These are phyloP conservation scores for Manduca sexta DNA, from an alignment of 1,140 invertebrate species.

Conservation along the genomic window DNA sequence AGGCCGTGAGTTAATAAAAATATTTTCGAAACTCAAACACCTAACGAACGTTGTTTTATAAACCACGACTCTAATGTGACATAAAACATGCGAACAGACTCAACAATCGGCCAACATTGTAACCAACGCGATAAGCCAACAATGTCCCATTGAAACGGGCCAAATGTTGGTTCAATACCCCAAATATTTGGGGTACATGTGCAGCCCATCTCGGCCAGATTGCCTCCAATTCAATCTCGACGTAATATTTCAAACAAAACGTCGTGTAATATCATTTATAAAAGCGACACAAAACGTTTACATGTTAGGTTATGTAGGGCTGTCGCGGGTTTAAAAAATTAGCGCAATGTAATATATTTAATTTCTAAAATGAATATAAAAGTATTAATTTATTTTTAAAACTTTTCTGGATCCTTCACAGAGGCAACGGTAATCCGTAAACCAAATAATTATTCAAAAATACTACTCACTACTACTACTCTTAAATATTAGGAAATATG, in stretches of 20 bases:
- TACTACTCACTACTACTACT: no score
- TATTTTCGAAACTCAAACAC: no score
- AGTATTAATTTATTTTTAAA: no score
- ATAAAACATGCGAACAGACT: background rate
- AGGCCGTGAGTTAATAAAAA: no score
- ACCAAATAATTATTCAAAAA: no score
- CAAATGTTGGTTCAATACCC: constrained; percentile 17
- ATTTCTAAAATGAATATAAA: no score
- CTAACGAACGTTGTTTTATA: no score
- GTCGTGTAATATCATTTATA: constrained; percentile 64
- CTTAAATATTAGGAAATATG: no score
- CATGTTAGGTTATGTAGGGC: constrained; percentile 19
- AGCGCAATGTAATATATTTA: no score
- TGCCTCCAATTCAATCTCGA: constrained; percentile 65
- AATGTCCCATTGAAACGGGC: background rate
- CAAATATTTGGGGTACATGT: constrained; percentile 40
- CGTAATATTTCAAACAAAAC: constrained; percentile 64
- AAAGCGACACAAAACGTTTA: constrained; percentile 62
- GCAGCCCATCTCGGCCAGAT: constrained; percentile 45
- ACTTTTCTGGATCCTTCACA: no score
- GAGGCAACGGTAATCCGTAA: no score
- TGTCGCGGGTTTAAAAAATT: background rate
- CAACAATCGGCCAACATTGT: constrained; percentile 1
- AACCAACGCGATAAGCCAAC: no score
- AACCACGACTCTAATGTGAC: background rate